These are phyloP conservation scores for Molothrus aeneus DNA, from an alignment of 2,797 vertebrate genomes.

Conservation along the genomic window DNA sequence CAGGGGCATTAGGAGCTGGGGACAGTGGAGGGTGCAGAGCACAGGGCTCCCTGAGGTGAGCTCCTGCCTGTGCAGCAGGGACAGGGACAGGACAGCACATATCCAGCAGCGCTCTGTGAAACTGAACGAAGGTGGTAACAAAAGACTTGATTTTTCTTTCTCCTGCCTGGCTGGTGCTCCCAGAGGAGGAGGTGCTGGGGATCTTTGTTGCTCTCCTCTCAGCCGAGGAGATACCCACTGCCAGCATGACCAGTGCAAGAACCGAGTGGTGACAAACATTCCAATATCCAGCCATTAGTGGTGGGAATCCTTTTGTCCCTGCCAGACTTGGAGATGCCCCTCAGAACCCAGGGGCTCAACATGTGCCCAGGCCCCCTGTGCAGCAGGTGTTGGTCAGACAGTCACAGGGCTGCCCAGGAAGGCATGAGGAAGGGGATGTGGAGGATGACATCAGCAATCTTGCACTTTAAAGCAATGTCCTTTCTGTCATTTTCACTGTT, in stretches of 20 bases:
- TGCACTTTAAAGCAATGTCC: not conserved
- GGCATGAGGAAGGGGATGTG: fast-evolving
- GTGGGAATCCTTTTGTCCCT: not conserved
- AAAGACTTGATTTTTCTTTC: not conserved
- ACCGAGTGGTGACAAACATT: fast-evolving
- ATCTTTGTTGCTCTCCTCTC: not conserved
- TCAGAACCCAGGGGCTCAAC: not conserved
- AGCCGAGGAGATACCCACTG: fast-evolving
- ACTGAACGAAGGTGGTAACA: not conserved
- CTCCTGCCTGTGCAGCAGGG: not conserved
- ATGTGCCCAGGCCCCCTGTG: fast-evolving
- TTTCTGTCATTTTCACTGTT: not conserved
- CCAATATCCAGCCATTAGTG: not conserved
- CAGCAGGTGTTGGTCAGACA: not conserved
- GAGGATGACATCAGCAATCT: not conserved
- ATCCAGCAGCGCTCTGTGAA: not conserved
- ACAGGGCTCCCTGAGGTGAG: not conserved
- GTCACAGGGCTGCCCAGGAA: not conserved
- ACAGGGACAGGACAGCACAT: not conserved
- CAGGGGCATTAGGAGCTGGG: not conserved
- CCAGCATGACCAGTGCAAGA: not conserved
- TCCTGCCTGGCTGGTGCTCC: not conserved
- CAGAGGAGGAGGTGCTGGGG: not conserved
- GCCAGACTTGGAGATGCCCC: not conserved
- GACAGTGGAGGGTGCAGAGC: not conserved